phyloP scores from a whole-genome alignment of 2,113 vertebrate species.

The Globicephala melas region DNA sequence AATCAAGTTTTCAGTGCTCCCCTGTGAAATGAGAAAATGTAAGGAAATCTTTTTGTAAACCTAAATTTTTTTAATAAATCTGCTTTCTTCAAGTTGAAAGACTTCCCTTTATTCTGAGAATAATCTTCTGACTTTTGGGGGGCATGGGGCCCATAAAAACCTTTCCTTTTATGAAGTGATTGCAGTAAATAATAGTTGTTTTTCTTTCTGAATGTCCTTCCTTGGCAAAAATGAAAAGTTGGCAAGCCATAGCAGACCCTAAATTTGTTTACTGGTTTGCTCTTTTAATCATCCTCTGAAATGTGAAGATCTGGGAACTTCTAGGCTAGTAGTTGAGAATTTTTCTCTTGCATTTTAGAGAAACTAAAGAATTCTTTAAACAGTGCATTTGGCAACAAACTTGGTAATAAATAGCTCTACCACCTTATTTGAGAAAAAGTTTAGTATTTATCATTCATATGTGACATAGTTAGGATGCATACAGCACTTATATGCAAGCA shows the following conservation, averaged over 20 bases:
- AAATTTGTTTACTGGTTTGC: background rate
- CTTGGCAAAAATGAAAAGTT: slow-evolving; percentile 16
- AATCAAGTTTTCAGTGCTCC: background rate
- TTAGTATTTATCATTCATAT: background rate
- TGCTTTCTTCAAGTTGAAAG: background rate
- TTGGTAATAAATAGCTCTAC: background rate
- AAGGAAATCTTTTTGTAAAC: background rate
- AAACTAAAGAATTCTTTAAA: slow-evolving; percentile 20
- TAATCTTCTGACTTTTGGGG: background rate
- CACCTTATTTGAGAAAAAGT: background rate
- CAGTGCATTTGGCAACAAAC: background rate
- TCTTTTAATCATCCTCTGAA: slow-evolving; percentile 6
- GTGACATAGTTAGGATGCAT: background rate
- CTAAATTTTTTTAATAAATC: background rate
- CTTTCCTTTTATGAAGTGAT: background rate
- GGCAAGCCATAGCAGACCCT: background rate
- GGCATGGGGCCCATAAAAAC: background rate
- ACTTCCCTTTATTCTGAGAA: background rate
- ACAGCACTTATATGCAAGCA: background rate
- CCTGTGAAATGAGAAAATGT: background rate
- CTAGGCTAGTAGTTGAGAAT: background rate
- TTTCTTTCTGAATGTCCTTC: background rate
- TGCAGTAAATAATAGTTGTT: background rate
- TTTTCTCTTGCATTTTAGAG: background rate
- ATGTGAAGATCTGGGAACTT: background rate